phyloP scores from a whole-genome alignment of 2,888 invertebrate species.

The Galerucella calmariensis region DNA sequence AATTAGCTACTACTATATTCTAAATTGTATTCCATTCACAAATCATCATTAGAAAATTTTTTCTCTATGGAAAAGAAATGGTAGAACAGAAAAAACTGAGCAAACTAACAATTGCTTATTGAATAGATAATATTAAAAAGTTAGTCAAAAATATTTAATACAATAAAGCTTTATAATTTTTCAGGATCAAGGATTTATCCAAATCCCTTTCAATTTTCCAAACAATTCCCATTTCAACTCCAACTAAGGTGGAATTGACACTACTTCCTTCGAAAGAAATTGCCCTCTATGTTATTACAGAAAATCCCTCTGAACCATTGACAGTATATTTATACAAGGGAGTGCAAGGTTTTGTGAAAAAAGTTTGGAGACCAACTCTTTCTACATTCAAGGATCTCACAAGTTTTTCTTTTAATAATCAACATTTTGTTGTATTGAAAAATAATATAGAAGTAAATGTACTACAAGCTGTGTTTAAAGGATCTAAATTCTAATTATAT shows the following conservation, averaged over 20 bases:
- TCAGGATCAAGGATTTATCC: slow-evolving; percentile 51
- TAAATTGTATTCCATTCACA: not conserved
- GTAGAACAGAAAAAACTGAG: too few species aligned
- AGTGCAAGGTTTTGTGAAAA: slow-evolving; percentile 61
- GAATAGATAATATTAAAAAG: not conserved
- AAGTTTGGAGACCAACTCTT: slow-evolving; percentile 50
- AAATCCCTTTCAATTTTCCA: slow-evolving; percentile 60
- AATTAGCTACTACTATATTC: not conserved
- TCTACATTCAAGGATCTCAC: slow-evolving; percentile 46
- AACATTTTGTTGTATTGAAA: slow-evolving; percentile 56
- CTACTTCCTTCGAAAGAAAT: slow-evolving; percentile 64
- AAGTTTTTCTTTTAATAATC: slow-evolving; percentile 51
- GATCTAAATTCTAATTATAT: slow-evolving; percentile 13
- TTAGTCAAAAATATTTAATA: not conserved
- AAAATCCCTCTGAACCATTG: slow-evolving; percentile 60
- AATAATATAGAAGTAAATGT: slow-evolving; percentile 52
- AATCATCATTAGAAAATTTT: too few species aligned
- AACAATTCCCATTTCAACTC: slow-evolving; percentile 59
- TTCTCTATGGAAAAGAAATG: too few species aligned
- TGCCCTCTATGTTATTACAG: slow-evolving; percentile 63
- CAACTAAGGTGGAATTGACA: slow-evolving; percentile 61
- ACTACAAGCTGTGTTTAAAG: slow-evolving; percentile 57
- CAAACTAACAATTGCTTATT: too few species aligned
- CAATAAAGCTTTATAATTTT: slow-evolving; percentile 34
- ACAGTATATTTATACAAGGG: slow-evolving; percentile 64